phyloP scores from a whole-genome alignment of 2,797 vertebrate genomes.

The Geotrypetes seraphini region DNA sequence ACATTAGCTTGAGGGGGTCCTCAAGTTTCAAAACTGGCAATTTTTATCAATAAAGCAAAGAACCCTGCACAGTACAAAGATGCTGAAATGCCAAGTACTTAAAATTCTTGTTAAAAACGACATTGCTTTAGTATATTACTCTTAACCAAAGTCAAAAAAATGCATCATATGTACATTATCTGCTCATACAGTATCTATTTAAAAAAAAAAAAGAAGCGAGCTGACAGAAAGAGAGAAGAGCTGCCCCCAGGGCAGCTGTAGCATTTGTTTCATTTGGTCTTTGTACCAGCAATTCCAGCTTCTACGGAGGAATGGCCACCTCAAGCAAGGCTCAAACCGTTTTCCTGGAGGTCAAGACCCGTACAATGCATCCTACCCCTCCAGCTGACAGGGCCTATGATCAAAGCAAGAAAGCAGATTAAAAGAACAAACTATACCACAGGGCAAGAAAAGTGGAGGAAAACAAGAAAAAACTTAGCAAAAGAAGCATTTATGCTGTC shows the following conservation, averaged over 20 bases:
- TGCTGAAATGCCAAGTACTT: constrained; percentile 36
- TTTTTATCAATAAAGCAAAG: no score
- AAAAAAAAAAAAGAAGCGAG: constrained; percentile 55
- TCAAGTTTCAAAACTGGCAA: no score
- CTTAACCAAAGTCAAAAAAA: constrained; percentile 35
- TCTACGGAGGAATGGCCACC: constrained; percentile 7
- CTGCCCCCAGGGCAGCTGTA: constrained; percentile 36
- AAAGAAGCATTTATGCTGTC: not conserved
- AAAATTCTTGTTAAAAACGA: constrained; percentile 27
- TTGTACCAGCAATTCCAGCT: constrained; percentile 42
- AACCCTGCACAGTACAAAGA: constrained; percentile 14
- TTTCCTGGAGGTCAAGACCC: constrained; percentile 91
- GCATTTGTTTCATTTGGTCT: constrained; percentile 44
- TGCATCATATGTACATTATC: constrained; percentile 20
- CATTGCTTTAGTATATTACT: constrained; percentile 27
- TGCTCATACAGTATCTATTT: constrained; percentile 30
- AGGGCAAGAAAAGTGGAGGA: not conserved
- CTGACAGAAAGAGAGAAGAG: constrained; percentile 29
- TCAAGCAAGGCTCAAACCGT: constrained; percentile 66
- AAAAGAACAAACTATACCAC: not conserved
- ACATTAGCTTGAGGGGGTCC: no score
- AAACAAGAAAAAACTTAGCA: not conserved
- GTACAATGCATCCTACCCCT: constrained; percentile 89
- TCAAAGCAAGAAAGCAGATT: constrained; percentile 3
- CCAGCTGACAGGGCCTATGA: constrained; percentile 82